Conservation (phyloP, 2,113 vertebrate species). For the Chlorodrepanis virens region DNA sequence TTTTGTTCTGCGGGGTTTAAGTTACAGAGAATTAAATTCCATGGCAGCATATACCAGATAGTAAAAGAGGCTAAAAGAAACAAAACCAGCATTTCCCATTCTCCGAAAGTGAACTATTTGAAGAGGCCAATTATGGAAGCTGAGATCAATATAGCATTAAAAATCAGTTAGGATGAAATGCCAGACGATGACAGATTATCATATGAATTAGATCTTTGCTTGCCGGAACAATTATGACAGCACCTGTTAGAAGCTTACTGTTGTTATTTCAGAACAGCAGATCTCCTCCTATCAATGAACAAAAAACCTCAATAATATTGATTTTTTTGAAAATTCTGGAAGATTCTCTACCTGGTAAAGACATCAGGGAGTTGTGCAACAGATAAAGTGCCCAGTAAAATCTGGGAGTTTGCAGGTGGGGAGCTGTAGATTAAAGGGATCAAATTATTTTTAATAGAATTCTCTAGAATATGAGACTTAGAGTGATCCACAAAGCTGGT, state of each 20-base stretch:
- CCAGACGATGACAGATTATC: neutral
- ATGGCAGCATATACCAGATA: neutral
- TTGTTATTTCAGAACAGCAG: neutral
- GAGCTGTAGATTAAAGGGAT: neutral
- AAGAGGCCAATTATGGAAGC: neutral
- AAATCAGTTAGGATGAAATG: slow-evolving; percentile 15
- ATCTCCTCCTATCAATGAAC: neutral
- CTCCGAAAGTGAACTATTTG: neutral
- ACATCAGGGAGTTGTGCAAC: neutral
- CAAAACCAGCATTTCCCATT: neutral
- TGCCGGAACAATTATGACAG: slow-evolving; percentile 1
- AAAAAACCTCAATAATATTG: neutral
- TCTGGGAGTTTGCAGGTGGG: neutral
- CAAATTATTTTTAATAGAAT: neutral
- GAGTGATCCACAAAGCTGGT: neutral
- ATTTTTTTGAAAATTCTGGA: neutral
- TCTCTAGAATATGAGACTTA: neutral
- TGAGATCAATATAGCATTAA: slow-evolving; percentile 40
- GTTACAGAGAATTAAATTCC: neutral
- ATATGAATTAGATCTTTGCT: slow-evolving; percentile 36
- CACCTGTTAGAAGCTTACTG: slow-evolving; percentile 20
- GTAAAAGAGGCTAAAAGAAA: neutral
- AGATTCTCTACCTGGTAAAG: neutral
- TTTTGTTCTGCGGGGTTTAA: neutral
- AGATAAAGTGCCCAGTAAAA: neutral